Base-by-base conservation (phyloP, 2,797 vertebrate genomes). In the Sebastiscus tertius region DNA sequence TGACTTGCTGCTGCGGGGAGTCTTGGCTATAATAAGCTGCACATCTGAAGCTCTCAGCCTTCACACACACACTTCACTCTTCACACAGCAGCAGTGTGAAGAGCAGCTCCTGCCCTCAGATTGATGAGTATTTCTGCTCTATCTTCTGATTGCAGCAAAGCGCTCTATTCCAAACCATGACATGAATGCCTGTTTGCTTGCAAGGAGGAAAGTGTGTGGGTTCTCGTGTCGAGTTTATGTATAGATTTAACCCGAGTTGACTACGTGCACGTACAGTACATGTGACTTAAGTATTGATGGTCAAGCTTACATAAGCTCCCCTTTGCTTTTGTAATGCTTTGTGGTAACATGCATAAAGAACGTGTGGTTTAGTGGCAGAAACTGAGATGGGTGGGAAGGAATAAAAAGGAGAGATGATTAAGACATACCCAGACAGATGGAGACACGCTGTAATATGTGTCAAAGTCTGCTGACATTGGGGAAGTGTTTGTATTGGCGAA, bases 401-500 rank as follows among this genome's bases (percentile, higher is more conserved):
- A 61, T 77, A 29, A 80, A 68, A 63, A 14, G 20, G 55, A 75
- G 26, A 60, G 63, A 77, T 65, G 65, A 77, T 81, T 49, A 84
- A 86, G 71, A 79, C 55, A 16, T 22, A 55, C 67, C 31, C 56
- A 54, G 65, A 58, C 16, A 49, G 65, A 73, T 11, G 36, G 61
- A 86, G 77, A 81, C 49, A 14, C 13, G 12, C 4, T 22, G 18
- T 42, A 70, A 73, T 61, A 70, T 58, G 68, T 87, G 72, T 87
- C 68, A 74, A 72, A 82, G 75, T 76, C 39, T 65, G 59, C 64
- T 56, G 54, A 76, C 61, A 34, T 27, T 58, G 77, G 60, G 75
- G 70, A 81, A 29, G 60, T 64, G 81, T 90, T 89, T 88, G 66
- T 63, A 20, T 33, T 68, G 58, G 61, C 72, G 66, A 88, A 88